Conservation (phyloP, 2,888 invertebrate genomes). For the Aporophyla nigra region DNA sequence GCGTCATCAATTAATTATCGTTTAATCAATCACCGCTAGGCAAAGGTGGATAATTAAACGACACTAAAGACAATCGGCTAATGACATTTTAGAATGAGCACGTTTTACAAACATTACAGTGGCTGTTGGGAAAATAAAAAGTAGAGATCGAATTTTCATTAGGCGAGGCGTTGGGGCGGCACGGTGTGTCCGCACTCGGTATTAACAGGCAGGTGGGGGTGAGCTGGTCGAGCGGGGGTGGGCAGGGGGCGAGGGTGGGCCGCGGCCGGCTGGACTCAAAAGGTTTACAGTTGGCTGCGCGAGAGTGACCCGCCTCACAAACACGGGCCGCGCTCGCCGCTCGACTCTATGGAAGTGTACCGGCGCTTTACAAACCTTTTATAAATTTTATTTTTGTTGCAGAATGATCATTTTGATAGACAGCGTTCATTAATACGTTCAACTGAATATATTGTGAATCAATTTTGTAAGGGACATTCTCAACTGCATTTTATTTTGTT, state of each 20-base stretch:
- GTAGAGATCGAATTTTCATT: constrained; percentile 89
- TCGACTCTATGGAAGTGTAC: constrained; percentile 82
- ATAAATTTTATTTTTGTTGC: constrained; percentile 72
- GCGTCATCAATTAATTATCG: constrained; percentile 45
- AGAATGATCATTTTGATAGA: constrained; percentile 65
- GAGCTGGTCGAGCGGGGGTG: constrained; percentile 46
- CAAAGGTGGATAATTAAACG: constrained; percentile 47
- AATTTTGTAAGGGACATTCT: constrained; percentile 22
- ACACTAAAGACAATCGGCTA: constrained; percentile 54
- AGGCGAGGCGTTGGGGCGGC: constrained; percentile 89
- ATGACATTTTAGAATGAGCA: constrained; percentile 77
- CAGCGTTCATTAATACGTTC: constrained; percentile 56
- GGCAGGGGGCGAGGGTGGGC: constrained; percentile 71
- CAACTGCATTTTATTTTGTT: constrained; percentile 6
- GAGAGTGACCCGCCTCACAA: constrained; percentile 90
- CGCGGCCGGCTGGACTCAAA: constrained; percentile 88
- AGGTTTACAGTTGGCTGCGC: constrained; percentile 90
- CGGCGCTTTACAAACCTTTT: constrained; percentile 74
- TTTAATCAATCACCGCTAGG: constrained; percentile 39
- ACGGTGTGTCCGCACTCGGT: constrained; percentile 84
- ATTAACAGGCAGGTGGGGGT: constrained; percentile 77
- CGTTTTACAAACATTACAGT: constrained; percentile 76
- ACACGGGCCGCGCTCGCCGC: constrained; percentile 81
- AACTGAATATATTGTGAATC: constrained; percentile 54
- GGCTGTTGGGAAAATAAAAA: constrained; percentile 79